Conservation (phyloP, 2,797 vertebrate genomes). For the Cheirogaleus major region DNA sequence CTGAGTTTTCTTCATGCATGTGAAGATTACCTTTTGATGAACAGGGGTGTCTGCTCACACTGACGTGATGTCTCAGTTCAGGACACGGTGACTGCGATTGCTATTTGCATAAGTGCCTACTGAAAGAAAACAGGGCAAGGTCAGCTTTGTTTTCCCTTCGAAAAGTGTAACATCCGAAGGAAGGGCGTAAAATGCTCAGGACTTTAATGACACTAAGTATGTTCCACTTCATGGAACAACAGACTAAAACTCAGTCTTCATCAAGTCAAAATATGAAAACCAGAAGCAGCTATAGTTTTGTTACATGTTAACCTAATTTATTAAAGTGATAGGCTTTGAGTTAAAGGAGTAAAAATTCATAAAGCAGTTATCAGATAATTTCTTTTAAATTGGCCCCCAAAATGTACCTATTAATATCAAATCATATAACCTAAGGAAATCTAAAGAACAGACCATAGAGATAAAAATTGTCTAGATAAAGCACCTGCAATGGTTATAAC, state of each 20-base stretch:
- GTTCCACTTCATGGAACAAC: not conserved
- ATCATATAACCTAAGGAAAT: slow-evolving; percentile 1
- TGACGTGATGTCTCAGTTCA: slow-evolving; percentile 26
- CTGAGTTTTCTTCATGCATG: slow-evolving; percentile 59
- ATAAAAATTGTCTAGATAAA: slow-evolving; percentile 35
- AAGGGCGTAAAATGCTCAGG: not conserved
- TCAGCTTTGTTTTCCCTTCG: slow-evolving; percentile 42
- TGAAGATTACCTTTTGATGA: slow-evolving; percentile 57
- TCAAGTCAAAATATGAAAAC: not conserved
- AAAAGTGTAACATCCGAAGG: not conserved
- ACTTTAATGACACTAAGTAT: not conserved
- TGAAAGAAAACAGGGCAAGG: slow-evolving; percentile 43
- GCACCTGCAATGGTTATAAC: not conserved
- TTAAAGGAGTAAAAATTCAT: slow-evolving; percentile 7
- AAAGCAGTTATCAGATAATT: not conserved
- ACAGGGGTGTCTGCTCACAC: slow-evolving; percentile 13
- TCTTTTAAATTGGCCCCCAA: slow-evolving; percentile 20
- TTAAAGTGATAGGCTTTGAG: slow-evolving; percentile 13
- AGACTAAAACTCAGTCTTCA: not conserved
- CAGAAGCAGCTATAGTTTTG: not conserved
- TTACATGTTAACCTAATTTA: not conserved
- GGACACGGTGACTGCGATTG: not conserved
- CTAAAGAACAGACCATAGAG: not conserved
- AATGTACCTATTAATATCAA: not conserved
- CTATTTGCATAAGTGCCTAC: not conserved